A percentile compares a stretch with the other conserved stretches of the same genome.
Conservation (phyloP, 92 coral and sea anemone species). For the Pocillopora grandis region DNA sequence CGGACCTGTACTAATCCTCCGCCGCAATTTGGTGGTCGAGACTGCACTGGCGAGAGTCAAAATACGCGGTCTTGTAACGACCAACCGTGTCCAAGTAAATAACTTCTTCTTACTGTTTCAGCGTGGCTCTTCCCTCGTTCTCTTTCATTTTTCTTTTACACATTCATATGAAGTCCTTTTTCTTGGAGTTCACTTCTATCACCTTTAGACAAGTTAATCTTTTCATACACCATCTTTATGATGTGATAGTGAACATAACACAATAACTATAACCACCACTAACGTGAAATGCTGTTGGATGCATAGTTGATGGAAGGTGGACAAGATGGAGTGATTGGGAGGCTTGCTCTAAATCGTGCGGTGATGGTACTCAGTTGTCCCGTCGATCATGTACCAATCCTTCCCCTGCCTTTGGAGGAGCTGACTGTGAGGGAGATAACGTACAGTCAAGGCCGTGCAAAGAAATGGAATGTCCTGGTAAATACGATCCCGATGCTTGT, state of each 20-base stretch:
- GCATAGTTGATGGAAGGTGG: slow-evolving; percentile 51
- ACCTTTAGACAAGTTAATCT: no score
- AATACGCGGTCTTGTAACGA: slow-evolving; percentile 26
- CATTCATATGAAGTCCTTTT: no score
- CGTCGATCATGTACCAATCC: slow-evolving; percentile 56
- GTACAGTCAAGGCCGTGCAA: slow-evolving; percentile 40
- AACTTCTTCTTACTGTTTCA: neutral
- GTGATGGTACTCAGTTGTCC: slow-evolving; percentile 55
- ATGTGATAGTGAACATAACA: no score
- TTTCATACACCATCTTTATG: no score
- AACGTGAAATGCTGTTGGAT: neutral
- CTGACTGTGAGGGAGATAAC: slow-evolving; percentile 45
- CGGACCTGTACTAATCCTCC: slow-evolving; percentile 46
- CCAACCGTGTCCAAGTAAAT: slow-evolving; percentile 37
- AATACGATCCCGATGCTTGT: neutral
- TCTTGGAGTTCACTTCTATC: no score
- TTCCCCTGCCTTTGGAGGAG: slow-evolving; percentile 46
- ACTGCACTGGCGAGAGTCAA: slow-evolving; percentile 24
- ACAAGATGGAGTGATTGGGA: slow-evolving; percentile 45
- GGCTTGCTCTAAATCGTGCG: slow-evolving; percentile 54
- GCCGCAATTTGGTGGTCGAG: slow-evolving; percentile 33
- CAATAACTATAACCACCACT: neutral
- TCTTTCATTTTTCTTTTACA: no score
- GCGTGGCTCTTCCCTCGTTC: no score
- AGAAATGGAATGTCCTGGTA: slow-evolving; percentile 47